Evolutionary conservation across 2,113 vertebrate species (phyloP).

Genomic region (Podilymbus podiceps): DNA sequence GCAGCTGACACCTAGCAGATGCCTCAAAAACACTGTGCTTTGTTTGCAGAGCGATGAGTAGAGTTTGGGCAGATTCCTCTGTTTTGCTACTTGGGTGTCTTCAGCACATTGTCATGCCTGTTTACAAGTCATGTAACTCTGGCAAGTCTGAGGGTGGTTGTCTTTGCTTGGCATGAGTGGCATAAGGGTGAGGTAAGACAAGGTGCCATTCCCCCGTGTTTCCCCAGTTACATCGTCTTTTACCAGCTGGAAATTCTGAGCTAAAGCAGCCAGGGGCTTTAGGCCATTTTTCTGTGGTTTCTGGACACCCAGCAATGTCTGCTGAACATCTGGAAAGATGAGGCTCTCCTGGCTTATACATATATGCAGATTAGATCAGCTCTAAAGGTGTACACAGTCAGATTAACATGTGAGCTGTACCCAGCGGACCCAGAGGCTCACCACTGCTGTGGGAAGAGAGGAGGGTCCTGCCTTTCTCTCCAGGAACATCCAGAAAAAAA

Average conservation of each 20-base stretch:
- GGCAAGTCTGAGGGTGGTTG: neutral
- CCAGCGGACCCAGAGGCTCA: neutral
- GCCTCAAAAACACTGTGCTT: neutral
- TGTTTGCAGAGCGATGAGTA: neutral
- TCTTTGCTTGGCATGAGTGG: accelerated
- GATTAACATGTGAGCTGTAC: neutral
- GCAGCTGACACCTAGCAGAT: neutral
- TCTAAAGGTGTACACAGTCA: neutral
- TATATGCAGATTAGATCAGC: neutral
- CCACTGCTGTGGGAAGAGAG: neutral
- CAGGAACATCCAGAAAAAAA: neutral
- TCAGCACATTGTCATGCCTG: neutral
- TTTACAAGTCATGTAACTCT: neutral
- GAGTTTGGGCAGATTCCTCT: neutral
- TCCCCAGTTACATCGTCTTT: neutral
- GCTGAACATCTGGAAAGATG: neutral
- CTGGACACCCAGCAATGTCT: neutral
- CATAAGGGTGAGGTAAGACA: neutral
- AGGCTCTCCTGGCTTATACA: neutral
- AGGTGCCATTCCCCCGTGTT: neutral
- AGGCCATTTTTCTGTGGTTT: neutral
- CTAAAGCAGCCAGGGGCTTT: neutral
- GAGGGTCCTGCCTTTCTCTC: neutral
- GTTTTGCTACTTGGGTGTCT: neutral
- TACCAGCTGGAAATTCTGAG: neutral